These are phyloP conservation scores for Hanleya hanleyi DNA, from an alignment of 2,888 invertebrate genomes.

Conservation along the genomic window DNA sequence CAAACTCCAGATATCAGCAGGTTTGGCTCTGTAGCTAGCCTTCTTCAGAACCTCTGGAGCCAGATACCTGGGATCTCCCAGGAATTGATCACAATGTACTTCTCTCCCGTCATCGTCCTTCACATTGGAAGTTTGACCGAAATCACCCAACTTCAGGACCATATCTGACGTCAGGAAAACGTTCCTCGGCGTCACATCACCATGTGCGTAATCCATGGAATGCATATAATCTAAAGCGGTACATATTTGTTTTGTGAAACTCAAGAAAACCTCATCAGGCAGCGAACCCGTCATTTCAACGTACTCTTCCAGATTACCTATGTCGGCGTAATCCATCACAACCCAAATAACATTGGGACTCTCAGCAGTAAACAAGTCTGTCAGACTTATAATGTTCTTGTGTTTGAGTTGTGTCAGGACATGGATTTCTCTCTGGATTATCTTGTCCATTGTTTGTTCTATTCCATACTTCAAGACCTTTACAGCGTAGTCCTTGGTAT, in stretches of 20 bases:
- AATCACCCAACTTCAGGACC: constrained; percentile 40
- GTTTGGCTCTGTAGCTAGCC: constrained; percentile 25
- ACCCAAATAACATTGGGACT: not conserved
- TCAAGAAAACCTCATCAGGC: not conserved
- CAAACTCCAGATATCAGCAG: constrained; percentile 43
- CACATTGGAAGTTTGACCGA: constrained; percentile 36
- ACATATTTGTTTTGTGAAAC: not conserved
- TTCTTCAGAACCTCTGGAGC: constrained; percentile 38
- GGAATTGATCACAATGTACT: constrained; percentile 29
- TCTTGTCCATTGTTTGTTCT: too few species aligned
- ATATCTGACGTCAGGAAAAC: constrained; percentile 30
- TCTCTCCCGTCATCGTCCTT: constrained; percentile 14
- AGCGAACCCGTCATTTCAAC: not conserved
- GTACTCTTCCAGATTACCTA: not conserved
- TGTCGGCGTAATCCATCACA: not conserved
- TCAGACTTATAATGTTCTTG: not conserved
- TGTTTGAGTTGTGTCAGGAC: not conserved
- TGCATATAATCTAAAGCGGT: constrained; percentile 35
- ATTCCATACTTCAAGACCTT: too few species aligned
- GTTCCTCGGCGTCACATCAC: constrained; percentile 46
- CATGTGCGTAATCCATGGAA: constrained; percentile 31
- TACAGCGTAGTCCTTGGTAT: too few species aligned
- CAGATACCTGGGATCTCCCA: constrained; percentile 39
- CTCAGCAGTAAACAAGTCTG: not conserved
- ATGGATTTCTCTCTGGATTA: not conserved